Evolutionary conservation across 2,888 invertebrate species (phyloP), one percentile per base, ranked within the genome.

Genomic region (Melanostoma mellinum): DNA sequence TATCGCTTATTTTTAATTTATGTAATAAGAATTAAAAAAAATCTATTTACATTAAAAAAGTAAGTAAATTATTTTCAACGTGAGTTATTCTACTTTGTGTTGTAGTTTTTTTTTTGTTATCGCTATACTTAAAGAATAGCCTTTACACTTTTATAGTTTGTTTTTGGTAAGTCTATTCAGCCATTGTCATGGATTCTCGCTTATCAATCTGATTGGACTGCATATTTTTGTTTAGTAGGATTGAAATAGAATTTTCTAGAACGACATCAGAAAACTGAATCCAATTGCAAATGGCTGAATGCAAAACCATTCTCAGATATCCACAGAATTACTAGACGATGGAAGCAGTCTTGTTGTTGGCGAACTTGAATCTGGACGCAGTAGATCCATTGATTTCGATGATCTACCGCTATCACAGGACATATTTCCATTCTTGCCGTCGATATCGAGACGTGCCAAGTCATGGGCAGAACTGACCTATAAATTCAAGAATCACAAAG

Each of bases 401-500:
- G 81, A 85, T 44, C 82, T 73, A 61, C 76, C 65, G 53, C 77
- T 85, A 46, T 73, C 84, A 53, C 68, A 56, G 56, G 76, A 75
- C 32, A 69, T 79, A 69, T 86, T 86, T 65, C 86, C 86, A 84
- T 86, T 87, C 74, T 63, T 85, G 33, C 86, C 86, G 77, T 87
- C 87, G 73, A 77, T 79, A 20, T 87, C 88, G 68, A 88, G 78
- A 20, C 87, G 87, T 20, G 88, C 89, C 85, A 91, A 88, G 87
- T 91, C 90, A 86, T 90, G 89, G 86, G 90, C 88, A 76, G 91
- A 91, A 88, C 90, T 91, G 85, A 90, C 91, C 91, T 91, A 73
- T 0, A 87, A 85, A 44, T 3, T 44, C 44, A 48, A 65, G 40
- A 72, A 3, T 6, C 35, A 48, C 4, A 35, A 32, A 2, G 58